Percentiles rank a stretch among this genome's conserved stretches.
These are phyloP conservation scores for Liposcelis brunnea DNA, from an alignment of 2,888 invertebrate genomes.

Conservation along the genomic window DNA sequence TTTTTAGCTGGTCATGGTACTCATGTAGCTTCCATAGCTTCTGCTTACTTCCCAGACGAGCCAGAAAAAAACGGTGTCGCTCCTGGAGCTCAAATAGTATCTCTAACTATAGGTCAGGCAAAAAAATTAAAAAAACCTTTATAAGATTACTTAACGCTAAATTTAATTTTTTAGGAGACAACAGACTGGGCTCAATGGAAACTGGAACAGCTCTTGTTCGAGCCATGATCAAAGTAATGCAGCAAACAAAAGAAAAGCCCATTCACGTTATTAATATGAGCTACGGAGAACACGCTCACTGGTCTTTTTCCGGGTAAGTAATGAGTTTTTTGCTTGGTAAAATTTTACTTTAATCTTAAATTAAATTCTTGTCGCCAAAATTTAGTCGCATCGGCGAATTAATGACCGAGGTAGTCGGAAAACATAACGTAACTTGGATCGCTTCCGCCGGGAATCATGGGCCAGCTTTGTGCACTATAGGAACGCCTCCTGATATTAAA, in stretches of 20 bases:
- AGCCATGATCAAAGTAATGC: conserved; percentile 77
- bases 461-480: conserved; percentile 82
- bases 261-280: conserved; percentile 95
- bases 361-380: conserved; percentile 15
- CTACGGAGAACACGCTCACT: conserved; percentile 89
- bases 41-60: conserved; percentile 71
- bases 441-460: conserved; percentile 92
- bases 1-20: conserved; percentile 83
- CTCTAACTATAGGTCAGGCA: conserved; percentile 55
- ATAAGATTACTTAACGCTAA: background rate
- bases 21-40: conserved; percentile 92
- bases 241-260: conserved; percentile 30
- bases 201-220: conserved; percentile 85
- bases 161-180: no score
- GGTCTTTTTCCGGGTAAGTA: conserved; percentile 72
- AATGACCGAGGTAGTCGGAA: conserved; percentile 74
- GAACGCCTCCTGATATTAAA: conserved; percentile 37
- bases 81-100: conserved; percentile 88
- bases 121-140: background rate
- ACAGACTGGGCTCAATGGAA: conserved; percentile 86
- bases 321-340: conserved; percentile 1
- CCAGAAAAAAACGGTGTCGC: conserved; percentile 88
- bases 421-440: conserved; percentile 83
- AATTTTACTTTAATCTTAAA: conserved; percentile 3
- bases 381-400: conserved; percentile 66